These are phyloP conservation scores for Mythimna vitellina DNA, from an alignment of 2,888 invertebrate species.

Conservation along the genomic window DNA sequence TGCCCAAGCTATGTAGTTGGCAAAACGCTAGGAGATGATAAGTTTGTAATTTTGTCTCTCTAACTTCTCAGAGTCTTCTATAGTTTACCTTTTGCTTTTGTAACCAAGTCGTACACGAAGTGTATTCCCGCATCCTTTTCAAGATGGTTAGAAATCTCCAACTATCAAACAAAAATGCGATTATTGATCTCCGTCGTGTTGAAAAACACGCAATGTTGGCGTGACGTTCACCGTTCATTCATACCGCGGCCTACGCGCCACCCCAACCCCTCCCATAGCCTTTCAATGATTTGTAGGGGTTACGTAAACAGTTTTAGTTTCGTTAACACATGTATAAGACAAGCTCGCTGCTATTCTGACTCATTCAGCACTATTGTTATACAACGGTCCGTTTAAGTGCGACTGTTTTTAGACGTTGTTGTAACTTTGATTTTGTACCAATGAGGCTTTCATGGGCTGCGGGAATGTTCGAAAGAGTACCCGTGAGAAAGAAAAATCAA, in stretches of 20 bases:
- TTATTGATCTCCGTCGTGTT: conserved; percentile 55
- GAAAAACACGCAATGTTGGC: conserved; percentile 52
- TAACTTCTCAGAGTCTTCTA: not conserved
- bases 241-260: conserved; percentile 65
- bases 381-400: conserved; percentile 15
- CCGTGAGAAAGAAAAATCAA: no score
- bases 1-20: no score
- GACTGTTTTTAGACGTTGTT: conserved; percentile 1
- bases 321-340: conserved; percentile 44
- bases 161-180: conserved; percentile 24
- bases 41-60: not conserved
- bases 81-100: not conserved
- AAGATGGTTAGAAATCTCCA: not conserved
- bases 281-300: conserved; percentile 63
- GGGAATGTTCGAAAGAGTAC: no score
- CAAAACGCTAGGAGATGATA: no score
- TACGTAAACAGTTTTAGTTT: conserved; percentile 62
- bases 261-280: conserved; percentile 52
- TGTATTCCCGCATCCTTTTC: not conserved
- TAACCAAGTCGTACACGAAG: not conserved
- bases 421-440: not conserved
- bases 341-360: conserved; percentile 36
- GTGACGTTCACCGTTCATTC: conserved; percentile 75
- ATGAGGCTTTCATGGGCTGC: no score
- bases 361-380: conserved; percentile 45